phyloP scores from a whole-genome alignment of 2,888 invertebrate species.

The Neoaliturus tenellus region DNA sequence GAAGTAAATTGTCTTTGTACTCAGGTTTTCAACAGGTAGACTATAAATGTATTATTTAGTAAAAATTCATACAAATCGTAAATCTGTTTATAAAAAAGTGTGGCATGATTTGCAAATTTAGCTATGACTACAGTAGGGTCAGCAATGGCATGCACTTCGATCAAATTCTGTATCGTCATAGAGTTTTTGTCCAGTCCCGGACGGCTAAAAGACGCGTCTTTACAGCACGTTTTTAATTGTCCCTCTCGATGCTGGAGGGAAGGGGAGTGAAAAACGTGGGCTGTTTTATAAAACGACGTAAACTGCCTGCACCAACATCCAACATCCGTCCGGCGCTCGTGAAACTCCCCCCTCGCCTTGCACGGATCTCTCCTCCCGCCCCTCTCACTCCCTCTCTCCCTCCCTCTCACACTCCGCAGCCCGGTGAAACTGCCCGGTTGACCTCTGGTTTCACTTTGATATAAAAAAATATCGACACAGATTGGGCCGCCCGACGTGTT shows the following conservation, averaged over 20 bases:
- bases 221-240: constrained; percentile 38
- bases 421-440: constrained; percentile 9
- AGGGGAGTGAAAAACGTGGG: constrained; percentile 29
- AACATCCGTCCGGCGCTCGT: neutral
- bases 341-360: neutral
- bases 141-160: no score
- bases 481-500: neutral
- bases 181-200: neutral
- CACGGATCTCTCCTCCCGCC: neutral
- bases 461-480: constrained; percentile 4
- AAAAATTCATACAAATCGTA: no score
- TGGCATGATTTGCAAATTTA: no score
- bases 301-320: constrained; percentile 45
- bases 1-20: no score
- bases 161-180: no score
- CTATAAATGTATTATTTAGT: no score
- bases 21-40: no score
- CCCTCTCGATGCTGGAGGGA: neutral
- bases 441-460: neutral
- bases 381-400: neutral
- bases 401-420: neutral
- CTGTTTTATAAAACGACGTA: constrained; percentile 47
- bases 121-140: no score
- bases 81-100: no score
- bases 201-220: constrained; percentile 7